These are phyloP conservation scores for Gasterosteus aculeatus DNA, from an alignment of 2,113 vertebrate species.

Conservation along the genomic window DNA sequence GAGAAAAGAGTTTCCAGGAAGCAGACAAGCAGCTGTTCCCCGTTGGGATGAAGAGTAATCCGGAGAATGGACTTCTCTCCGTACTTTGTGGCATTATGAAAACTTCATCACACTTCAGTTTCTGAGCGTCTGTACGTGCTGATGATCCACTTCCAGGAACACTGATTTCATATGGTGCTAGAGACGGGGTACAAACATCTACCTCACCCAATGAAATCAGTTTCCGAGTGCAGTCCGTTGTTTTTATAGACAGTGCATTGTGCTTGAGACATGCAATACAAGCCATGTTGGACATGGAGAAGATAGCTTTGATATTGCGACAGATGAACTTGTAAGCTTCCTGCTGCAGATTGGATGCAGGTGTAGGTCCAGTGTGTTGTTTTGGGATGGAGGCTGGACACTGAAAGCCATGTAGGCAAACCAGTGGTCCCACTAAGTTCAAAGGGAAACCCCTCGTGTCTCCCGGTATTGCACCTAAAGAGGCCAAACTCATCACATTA, in stretches of 20 bases:
- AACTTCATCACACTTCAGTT: conserved; percentile 28
- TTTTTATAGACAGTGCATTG: background rate
- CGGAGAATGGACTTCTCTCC: too few species aligned
- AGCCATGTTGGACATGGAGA: background rate
- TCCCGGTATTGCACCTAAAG: conserved; percentile 17
- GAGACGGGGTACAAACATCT: conserved; percentile 80
- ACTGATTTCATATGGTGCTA: conserved; percentile 86
- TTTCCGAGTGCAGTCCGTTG: conserved; percentile 71
- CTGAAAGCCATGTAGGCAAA: conserved; percentile 8
- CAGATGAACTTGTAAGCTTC: background rate
- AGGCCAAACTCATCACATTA: background rate
- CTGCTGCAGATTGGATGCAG: conserved; percentile 8
- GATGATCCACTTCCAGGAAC: conserved; percentile 76
- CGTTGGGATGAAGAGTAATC: too few species aligned
- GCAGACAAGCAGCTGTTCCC: background rate
- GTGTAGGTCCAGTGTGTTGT: conserved; percentile 21
- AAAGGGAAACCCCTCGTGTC: conserved; percentile 22
- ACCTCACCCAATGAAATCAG: conserved; percentile 83
- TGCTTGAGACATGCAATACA: background rate
- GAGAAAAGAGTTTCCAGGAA: conserved; percentile 13
- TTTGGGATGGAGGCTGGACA: conserved; percentile 11
- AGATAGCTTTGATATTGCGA: background rate
- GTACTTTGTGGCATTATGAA: conserved; percentile 36
- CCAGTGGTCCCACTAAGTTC: background rate
- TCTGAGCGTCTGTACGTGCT: conserved; percentile 39